Base-by-base conservation (phyloP, 64 coral and sea anemone genomes). In the Actinia tenebrosa region DNA sequence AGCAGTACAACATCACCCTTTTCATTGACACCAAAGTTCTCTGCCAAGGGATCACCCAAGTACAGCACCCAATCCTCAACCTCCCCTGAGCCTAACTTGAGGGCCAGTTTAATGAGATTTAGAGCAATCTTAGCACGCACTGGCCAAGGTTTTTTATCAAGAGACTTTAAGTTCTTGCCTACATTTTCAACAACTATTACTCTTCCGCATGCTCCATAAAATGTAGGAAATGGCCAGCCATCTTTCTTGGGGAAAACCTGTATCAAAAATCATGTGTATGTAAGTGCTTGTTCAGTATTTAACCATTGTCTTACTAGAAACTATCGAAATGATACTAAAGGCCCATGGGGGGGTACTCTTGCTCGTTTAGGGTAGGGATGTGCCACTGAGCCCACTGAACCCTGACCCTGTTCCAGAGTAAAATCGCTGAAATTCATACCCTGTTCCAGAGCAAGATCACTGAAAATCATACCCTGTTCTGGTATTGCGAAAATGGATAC, bases 151-250 rank as follows among this genome's bases (percentile, higher is more conserved):
- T 87, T 42, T 22, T 54, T 87, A 7, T 89, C 59, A 45, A 92
- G 87, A 10, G 69, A 77, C 45, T 89, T 43, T 15, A 95, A 71
- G 43, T 91, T 80, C 66, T 60, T 50, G 15, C 94, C 94, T 43
- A 78, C 63, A 85, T 95, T 87, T 83, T 95, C 94, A 64, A 83
- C 78, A 62, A 95, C 45, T 55, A 92, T 84, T 17, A 83, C 71
- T 83, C 94, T 89, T 56, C 94, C 94, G 87, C 94, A 95, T 20
- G 85, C 72, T 53, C 94, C 94, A 87, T 92, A 87, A 50, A 89
- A 92, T 37, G 69, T 89, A 19, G 94, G 94, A 62, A 95, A 92
- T 17, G 94, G 94, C 94, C 94, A 95, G 53, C 94, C 94, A 26
- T 90, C 78, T 53, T 89, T 84, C 8, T 86, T 82, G 7, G 83